Base-by-base conservation (phyloP, 2,797 vertebrate species). In the Gallirallus australis region DNA sequence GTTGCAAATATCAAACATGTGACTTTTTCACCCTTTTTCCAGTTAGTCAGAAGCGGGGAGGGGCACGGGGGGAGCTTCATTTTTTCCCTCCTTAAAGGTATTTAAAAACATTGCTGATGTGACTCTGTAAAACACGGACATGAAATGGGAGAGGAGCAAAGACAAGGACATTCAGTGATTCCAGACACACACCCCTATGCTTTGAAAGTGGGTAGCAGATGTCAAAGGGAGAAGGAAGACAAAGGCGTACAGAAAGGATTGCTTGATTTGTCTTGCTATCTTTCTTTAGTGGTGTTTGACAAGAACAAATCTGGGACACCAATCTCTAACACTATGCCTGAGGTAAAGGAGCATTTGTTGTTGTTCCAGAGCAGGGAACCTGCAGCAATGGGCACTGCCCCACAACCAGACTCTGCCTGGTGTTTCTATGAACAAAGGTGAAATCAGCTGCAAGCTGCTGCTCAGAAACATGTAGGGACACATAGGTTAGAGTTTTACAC, bases 381-480 rank as follows among this genome's bases (percentile, higher is more conserved):
- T 2, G 1, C 9, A 45, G 35, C 15, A 68, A 13, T 0, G 9
- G 20, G 50, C 31, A n/a, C n/a, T 63, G 60, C 17, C 15, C 3
- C 5, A 2, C 20, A 72, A 52, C 20, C 25, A 50, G 81, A 7
- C 7, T 52, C 40, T 63, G 39, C 27, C 15, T n/a, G 8, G 8
- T 1, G 16, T 35, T 70, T 47, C 45, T 60, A n/a, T 8, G 17
- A 70, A 19, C 30, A 76, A 37, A 33, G 35, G 33, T 2, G 7
- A 70, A 82, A 63, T 6, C 1, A 1, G 9, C 60, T 66, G 47
- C 28, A 64, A 75, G 28, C 15, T 16, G 5, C 39, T 45, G 19
- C 57, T 56, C 45, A 64, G 7, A n/a, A 77, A 56, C 60, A 6
- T 2, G 9, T 56, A 42, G 20, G 9, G 66, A 84, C 40, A 50